phyloP scores from a whole-genome alignment of 1,140 invertebrate species.

The Zophobas morio region DNA sequence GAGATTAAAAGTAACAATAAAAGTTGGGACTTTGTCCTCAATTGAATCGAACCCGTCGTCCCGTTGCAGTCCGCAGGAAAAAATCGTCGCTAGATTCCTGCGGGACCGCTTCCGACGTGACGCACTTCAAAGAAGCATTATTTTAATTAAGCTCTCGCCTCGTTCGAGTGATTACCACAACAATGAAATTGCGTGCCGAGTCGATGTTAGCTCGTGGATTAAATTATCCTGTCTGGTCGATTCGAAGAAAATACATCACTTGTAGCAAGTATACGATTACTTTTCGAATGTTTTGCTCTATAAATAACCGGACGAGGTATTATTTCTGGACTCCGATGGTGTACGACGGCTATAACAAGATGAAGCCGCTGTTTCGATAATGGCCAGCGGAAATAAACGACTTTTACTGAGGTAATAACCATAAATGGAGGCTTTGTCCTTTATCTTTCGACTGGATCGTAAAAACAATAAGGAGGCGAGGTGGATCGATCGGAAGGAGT shows the following conservation, averaged over 20 bases:
- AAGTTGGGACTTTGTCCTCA: not conserved
- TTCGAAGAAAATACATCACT: not conserved
- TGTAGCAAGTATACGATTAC: not conserved
- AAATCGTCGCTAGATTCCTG: not conserved
- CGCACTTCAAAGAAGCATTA: slow-evolving; percentile 3
- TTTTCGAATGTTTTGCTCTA: slow-evolving; percentile 1
- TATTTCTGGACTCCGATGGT: not conserved
- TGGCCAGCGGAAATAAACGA: slow-evolving; percentile 20
- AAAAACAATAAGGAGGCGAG: slow-evolving; percentile 9
- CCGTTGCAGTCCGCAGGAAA: not conserved
- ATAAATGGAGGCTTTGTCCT: slow-evolving; percentile 31
- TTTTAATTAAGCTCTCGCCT: slow-evolving; percentile 23
- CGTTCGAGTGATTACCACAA: slow-evolving; percentile 20
- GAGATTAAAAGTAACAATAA: no score
- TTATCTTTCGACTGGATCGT: slow-evolving; percentile 30
- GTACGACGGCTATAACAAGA: slow-evolving; percentile 12
- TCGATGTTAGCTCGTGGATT: slow-evolving; percentile 24
- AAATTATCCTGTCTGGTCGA: slow-evolving; percentile 36
- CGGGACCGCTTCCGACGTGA: slow-evolving; percentile 2
- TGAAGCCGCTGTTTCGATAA: slow-evolving; percentile 25
- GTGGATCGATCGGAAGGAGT: no score
- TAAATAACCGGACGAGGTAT: not conserved
- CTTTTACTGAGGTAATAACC: slow-evolving; percentile 26
- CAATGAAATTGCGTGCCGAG: slow-evolving; percentile 31
- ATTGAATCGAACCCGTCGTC: not conserved